Evolutionary conservation across 2,113 vertebrate genomes (phyloP).

Genomic region (Lipophrys pholis): DNA sequence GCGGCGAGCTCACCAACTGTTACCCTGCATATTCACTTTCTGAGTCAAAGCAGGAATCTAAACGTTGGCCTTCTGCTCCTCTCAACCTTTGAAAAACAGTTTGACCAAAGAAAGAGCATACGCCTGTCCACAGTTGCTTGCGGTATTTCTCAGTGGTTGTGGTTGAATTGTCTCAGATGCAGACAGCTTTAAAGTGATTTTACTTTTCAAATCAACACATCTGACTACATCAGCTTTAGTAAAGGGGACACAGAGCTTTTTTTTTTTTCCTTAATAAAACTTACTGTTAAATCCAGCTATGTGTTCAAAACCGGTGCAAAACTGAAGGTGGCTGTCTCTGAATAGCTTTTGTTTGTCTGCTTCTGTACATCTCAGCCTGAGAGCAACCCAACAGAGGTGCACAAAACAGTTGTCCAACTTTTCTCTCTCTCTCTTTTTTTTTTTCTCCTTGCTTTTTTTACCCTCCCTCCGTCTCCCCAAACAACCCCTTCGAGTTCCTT

Average conservation of each 20-base stretch:
- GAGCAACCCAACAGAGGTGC: constrained; percentile 57
- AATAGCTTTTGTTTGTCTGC: constrained; percentile 22
- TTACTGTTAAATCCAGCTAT: too few species aligned
- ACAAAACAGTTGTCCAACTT: constrained; percentile 61
- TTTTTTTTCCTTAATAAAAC: too few species aligned
- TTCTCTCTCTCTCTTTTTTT: constrained; percentile 32
- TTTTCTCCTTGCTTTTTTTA: constrained; percentile 56
- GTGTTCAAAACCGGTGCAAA: constrained; percentile 27
- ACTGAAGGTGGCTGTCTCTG: constrained; percentile 31
- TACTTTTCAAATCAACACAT: constrained; percentile 24
- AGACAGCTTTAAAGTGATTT: constrained; percentile 34
- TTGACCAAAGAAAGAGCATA: constrained; percentile 12
- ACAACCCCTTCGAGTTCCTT: constrained; percentile 75
- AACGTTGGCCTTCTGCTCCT: constrained; percentile 25
- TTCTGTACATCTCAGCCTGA: constrained; percentile 29
- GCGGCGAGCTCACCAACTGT: constrained; percentile 45
- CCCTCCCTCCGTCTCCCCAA: constrained; percentile 73
- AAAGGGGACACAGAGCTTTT: background rate
- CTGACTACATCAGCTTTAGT: constrained; percentile 9
- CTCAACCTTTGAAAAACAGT: constrained; percentile 18
- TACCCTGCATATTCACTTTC: constrained; percentile 41
- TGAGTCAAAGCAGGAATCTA: constrained; percentile 71
- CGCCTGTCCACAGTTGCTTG: constrained; percentile 2
- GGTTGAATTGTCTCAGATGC: constrained; percentile 30
- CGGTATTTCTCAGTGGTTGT: constrained; percentile 35